These are phyloP conservation scores for Melanotaenia duboulayi DNA, from an alignment of 2,113 vertebrate genomes.

Conservation along the genomic window DNA sequence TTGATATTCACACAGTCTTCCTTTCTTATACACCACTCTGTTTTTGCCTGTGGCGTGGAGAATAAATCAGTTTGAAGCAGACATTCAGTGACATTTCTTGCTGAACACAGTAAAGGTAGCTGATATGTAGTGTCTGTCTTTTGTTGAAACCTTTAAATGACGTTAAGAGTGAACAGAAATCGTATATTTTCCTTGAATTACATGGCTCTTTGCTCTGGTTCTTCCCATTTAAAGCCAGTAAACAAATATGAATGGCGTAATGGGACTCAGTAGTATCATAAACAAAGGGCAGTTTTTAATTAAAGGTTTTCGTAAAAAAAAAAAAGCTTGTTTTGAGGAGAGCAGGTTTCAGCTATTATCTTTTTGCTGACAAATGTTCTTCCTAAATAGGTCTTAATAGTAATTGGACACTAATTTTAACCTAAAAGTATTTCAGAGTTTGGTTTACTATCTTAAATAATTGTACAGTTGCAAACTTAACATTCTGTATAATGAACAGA, in stretches of 20 bases:
- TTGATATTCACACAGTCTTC: background rate
- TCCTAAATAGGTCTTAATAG: background rate
- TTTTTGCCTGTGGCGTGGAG: background rate
- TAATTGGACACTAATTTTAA: background rate
- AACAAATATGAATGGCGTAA: background rate
- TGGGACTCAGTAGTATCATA: background rate
- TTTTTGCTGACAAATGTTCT: background rate
- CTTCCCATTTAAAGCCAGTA: constrained; percentile 6
- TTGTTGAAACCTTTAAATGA: constrained; percentile 21
- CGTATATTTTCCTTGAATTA: constrained; percentile 1
- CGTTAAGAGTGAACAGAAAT: constrained; percentile 9
- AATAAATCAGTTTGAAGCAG: constrained; percentile 23
- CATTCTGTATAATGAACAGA: background rate
- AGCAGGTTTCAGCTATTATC: background rate
- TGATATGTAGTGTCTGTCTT: background rate
- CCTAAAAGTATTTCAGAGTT: background rate
- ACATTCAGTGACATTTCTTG: constrained; percentile 8
- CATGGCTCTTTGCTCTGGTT: constrained; percentile 19
- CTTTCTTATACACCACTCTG: background rate
- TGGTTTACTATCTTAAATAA: background rate
- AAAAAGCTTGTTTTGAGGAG: background rate
- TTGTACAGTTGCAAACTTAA: background rate
- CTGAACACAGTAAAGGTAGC: constrained; percentile 4
- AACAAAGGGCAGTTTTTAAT: background rate
- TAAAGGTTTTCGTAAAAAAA: background rate